Evolutionary conservation across 2,113 vertebrate genomes (phyloP), one percentile per base, ranked within the genome.

Genomic region (Ctenomys sociabilis): DNA sequence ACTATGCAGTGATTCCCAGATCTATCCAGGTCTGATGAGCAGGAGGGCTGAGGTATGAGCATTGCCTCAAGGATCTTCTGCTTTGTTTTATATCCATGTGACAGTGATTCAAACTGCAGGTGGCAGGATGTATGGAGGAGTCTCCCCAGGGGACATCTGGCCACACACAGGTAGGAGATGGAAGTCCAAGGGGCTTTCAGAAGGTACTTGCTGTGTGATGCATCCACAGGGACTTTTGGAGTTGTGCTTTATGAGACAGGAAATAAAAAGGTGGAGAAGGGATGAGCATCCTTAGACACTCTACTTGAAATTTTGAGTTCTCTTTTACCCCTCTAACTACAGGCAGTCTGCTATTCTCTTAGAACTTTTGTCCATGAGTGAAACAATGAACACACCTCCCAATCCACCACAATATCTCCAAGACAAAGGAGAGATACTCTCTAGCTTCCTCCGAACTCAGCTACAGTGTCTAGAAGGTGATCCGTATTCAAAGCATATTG

Each of bases 401-500:
- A 59, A 32, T 21, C 3, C 22, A 10, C 28, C 37, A 3, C 57
- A 78, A 70, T 63, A 43, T 19, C 4, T 26, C 2, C 11, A 10
- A 21, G 17, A 28, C 43, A 32, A 43, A 19, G 17, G 16, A 35
- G 16, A 43, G 54, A 16, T 80, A 19, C 11, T 4, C n/a, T 30
- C n/a, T 37, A 22, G 45, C 49, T 49, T 10, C 16, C 2, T 57
- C 52, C 6, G n/a, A 14, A 43, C 5, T 90, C 17, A 22, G 49
- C 6, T 40, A 22, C 37, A 16, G 19, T 30, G 17, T 68, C 66
- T 13, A 35, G 4, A 59, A 83, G 8, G 1, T 10, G 16, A 6
- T 0, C 13, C 0, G 1, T n/a, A 28, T 2, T 10, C 12, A 9
- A 57, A 82, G 68, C 22, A 12, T 0, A 45, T 24, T 70, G 43